These are phyloP conservation scores for Bombus cullumanus DNA, from an alignment of 1,140 invertebrate species.

Conservation along the genomic window DNA sequence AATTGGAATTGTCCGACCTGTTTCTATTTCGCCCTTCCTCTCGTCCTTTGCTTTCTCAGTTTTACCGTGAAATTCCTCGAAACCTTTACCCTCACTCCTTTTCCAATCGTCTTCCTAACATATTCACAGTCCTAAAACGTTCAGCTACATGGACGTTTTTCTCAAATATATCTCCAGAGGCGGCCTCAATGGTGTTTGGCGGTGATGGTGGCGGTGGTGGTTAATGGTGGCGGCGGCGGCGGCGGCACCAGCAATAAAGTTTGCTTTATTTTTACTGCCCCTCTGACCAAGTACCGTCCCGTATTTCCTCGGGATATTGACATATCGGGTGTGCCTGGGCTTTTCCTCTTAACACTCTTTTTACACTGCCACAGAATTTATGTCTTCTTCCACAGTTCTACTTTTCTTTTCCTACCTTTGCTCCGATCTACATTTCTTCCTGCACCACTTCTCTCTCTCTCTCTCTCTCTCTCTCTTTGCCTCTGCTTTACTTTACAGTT, in stretches of 20 bases:
- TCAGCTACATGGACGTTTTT: conserved; percentile 49
- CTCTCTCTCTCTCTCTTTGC: too few species aligned
- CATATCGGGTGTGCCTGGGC: conserved; percentile 71
- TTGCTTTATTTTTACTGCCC: conserved; percentile 78
- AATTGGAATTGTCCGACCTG: conserved; percentile 57
- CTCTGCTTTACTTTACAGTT: background rate
- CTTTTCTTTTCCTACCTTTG: background rate
- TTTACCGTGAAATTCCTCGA: conserved; percentile 50
- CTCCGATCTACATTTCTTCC: conserved; percentile 35
- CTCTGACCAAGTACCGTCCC: conserved; percentile 71
- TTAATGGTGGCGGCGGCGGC: conserved; percentile 17
- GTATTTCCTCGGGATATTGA: conserved; percentile 76
- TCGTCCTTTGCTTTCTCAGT: conserved; percentile 8
- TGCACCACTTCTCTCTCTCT: background rate
- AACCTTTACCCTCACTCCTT: conserved; percentile 18
- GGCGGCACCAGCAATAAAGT: conserved; percentile 70
- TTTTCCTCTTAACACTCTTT: conserved; percentile 72
- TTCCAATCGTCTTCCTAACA: background rate
- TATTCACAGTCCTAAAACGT: conserved; percentile 36
- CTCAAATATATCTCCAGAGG: conserved; percentile 68
- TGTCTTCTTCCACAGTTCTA: conserved; percentile 62
- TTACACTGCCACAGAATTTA: conserved; percentile 71
- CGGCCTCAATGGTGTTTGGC: conserved; percentile 7
- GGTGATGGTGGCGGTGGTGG: conserved; percentile 1
- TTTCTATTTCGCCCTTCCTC: conserved; percentile 20